Base-by-base conservation (phyloP, 1,140 invertebrate genomes). In the Schlechtendalia chinensis region DNA sequence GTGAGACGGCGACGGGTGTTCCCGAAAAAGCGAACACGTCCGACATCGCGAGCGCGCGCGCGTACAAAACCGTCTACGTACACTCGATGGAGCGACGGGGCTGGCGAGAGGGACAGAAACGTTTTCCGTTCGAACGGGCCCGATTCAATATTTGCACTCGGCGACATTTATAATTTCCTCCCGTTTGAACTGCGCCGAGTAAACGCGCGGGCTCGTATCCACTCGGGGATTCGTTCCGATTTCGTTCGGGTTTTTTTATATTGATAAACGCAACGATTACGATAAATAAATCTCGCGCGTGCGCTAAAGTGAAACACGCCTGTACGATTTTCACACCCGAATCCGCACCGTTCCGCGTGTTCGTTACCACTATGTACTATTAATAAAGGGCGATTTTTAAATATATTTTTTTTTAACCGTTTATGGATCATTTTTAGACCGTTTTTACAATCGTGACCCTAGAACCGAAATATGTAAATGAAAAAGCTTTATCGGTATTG, bases 81-180 rank as follows among this genome's bases (percentile, higher is more conserved):
- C 39, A 54, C 69, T 72, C 22, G 47, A 72, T 6, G 8, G 32
- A 39, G 32, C 32, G 32, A 39, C n/a, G n/a, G n/a, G n/a, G n/a
- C n/a, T n/a, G n/a, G 32, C 8, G 32, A 39, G 67, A 47, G 27
- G 65, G 45, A 69, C 19, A 12, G 59, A 61, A 29, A 63, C 45
- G 22, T 63, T 53, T 79, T 79, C 58, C 58, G 29, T 61, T 1
- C 24, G 24, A 61, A 61, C 58, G 17, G 22, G 32, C 16, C 56
- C 16, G 58, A 79, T 79, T 79, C 75, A 79, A 79, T 79, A 79
- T 79, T 79, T 79, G 24, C 58, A 50, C 75, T n/a, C n/a, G 19
- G 19, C 5, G n/a, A 77, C 63, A 79, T 79, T 14, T 79, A 79
- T 79, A 79, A 79, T 79, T 79, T 79, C 75, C 56, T 79, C 24